A percentile compares a stretch with the other conserved stretches of the same genome.
phyloP scores from a whole-genome alignment of 2,888 invertebrate genomes.

The Patella pellucida region DNA sequence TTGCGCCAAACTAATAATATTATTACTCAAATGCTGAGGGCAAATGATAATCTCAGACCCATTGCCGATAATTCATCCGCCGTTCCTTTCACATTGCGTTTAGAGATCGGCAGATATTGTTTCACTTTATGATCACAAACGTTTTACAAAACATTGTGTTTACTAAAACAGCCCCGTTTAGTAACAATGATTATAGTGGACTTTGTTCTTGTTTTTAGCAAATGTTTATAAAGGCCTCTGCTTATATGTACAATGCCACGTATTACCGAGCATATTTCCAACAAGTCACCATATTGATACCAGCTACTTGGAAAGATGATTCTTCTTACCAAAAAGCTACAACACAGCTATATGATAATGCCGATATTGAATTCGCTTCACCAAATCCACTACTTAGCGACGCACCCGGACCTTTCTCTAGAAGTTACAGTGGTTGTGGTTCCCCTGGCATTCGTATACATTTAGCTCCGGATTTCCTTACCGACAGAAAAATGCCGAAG shows the following conservation, averaged over 20 bases:
- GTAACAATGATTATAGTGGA: too few relatives aligned
- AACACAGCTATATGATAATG: constrained; percentile 51
- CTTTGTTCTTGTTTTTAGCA: constrained; percentile 65
- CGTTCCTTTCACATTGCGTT: too few relatives aligned
- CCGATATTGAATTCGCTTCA: constrained; percentile 72
- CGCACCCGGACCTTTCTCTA: constrained; percentile 31
- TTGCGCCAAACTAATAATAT: too few relatives aligned
- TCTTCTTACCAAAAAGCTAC: constrained; percentile 28
- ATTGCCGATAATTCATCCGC: too few relatives aligned
- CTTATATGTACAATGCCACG: constrained; percentile 75
- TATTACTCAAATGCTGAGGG: too few relatives aligned
- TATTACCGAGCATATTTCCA: constrained; percentile 73
- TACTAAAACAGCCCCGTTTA: too few relatives aligned
- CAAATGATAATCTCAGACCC: too few relatives aligned
- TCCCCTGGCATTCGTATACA: constrained; percentile 53
- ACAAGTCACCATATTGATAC: constrained; percentile 77
- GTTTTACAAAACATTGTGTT: too few relatives aligned
- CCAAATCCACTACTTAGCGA: neutral
- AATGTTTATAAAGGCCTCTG: constrained; percentile 75
- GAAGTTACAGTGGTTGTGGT: constrained; percentile 56
- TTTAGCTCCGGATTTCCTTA: constrained; percentile 51
- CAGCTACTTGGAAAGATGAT: constrained; percentile 73
- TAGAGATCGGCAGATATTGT: too few relatives aligned
- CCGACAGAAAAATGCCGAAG: constrained; percentile 13
- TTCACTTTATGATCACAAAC: too few relatives aligned